Base-by-base conservation (phyloP, 2,888 invertebrate genomes). In the Thera obeliscata region DNA sequence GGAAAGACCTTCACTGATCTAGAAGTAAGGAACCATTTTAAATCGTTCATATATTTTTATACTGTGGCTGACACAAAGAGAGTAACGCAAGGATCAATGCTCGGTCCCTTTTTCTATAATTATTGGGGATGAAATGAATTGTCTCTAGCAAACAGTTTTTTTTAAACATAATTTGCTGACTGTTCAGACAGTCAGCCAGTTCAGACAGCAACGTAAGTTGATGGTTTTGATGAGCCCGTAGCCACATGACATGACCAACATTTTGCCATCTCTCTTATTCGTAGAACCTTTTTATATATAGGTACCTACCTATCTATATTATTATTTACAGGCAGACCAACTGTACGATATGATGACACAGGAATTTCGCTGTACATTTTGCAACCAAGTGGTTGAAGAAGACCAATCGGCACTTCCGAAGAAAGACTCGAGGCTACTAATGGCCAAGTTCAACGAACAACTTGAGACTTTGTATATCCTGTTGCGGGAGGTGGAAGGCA, bases 371-470 rank as follows among this genome's bases (percentile, higher is more conserved):
- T 98, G 99, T 90, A 98, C 98, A 64, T 98, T 95, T 87, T 99
- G 99, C 87, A 95, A 96, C 66, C 96, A 96, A 87, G 95, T 97
- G 0, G 99, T 99, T 0, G 98, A 98, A 84, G 99, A 99, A 87
- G 99, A 99, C 90, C 96, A 97, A 79, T 98, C 98, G 55, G 98
- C 98, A 11, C 94, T 98, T 77, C 98, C 98, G 1, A 97, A 98
- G 89, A 97, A 98, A 89, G 99, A 99, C 87, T 98, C 98, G 0
- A 94, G 99, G 65, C 93, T 98, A 61, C 91, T 98, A 79, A 88
- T 99, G 81, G 98, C 98, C 4, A 97, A 97, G 86, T 98, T 98
- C 85, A 99, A 99, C 84, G 98, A 98, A 85, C 98, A 99, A 85
- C 93, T 99, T 72, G 98, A 98, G 86, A 97, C 98, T 0, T 92